Evolutionary conservation across 2,888 invertebrate species (phyloP).

Genomic region (Apotomis betuletana): DNA sequence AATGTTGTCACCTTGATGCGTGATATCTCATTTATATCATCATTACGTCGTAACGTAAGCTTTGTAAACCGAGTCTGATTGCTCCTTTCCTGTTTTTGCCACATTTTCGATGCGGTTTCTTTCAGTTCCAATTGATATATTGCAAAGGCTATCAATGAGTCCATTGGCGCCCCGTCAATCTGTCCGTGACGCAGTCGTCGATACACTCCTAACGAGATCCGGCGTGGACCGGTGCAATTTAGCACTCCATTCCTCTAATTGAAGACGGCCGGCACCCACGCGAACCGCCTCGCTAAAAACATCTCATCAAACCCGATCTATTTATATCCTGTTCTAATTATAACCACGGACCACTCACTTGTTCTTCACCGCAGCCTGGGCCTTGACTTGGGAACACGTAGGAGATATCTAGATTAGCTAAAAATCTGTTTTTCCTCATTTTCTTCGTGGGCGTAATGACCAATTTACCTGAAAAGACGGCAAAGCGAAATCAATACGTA

Average conservation of each 20-base stretch:
- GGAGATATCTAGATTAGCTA: conserved; percentile 42
- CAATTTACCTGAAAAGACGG: conserved; percentile 44
- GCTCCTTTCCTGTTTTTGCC: conserved; percentile 53
- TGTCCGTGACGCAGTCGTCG: conserved; percentile 54
- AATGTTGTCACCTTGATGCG: conserved; percentile 51
- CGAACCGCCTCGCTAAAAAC: conserved; percentile 58
- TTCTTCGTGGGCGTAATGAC: conserved; percentile 46
- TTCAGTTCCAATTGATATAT: conserved; percentile 53
- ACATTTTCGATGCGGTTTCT: conserved; percentile 43
- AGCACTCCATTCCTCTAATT: conserved; percentile 62
- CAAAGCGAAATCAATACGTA: conserved; percentile 24
- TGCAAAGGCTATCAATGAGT: conserved; percentile 52
- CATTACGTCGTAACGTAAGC: conserved; percentile 50
- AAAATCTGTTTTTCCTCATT: conserved; percentile 47
- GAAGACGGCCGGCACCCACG: conserved; percentile 74
- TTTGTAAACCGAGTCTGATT: conserved; percentile 51
- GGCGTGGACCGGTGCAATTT: conserved; percentile 60
- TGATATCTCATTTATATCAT: conserved; percentile 56
- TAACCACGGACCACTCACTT: conserved; percentile 59
- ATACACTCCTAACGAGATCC: conserved; percentile 56
- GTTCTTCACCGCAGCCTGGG: conserved; percentile 53
- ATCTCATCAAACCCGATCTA: conserved; percentile 64
- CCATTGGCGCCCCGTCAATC: conserved; percentile 65
- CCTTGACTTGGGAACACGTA: conserved; percentile 56
- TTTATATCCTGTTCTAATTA: conserved; percentile 73